Evolutionary conservation across 2,888 invertebrate species (phyloP), one percentile per base, ranked within the genome.

Genomic region (Macrophya annulata): DNA sequence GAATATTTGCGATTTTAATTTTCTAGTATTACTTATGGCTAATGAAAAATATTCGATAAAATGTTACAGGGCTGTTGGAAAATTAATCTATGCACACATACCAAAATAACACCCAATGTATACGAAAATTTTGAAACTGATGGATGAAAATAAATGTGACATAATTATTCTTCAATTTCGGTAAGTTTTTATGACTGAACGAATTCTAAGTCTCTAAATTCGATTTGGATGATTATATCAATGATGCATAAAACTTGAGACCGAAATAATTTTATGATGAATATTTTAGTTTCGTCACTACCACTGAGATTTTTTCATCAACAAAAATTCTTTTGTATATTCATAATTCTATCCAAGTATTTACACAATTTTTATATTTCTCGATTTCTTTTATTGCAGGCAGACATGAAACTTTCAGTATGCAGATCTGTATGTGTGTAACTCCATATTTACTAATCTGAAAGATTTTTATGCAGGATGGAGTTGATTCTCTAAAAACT

Each of bases 201-300:
- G 31, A 6, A 48, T 74, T 79, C 62, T 9, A 12, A 15, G 48
- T 37, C 45, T 62, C 87, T 59, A 25, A 40, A 10, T 15, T 65
- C 17, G n/a, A n/a, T 77, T 62, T 21, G 3, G 31, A 43, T 40
- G 43, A 83, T 83, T 84, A 83, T 84, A 83, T 84, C 85, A 79
- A 88, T 91, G 91, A 91, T 91, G 90, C 62, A 87, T 88, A 68
- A 84, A 86, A 68, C 85, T 87, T 86, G 89, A 40, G 21, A 59
- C 83, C 89, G 90, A 91, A 89, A 87, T 86, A 72, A 84, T 83
- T 86, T 85, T 31, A 88, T 92, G 92, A 92, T 92, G 88, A 85
- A 62, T 86, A 88, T 89, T n/a, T 65, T 62, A 6, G 25, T 68
- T 83, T 92, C 92, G 92, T 92, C 92, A 92, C 92, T 92, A 92